Evolutionary conservation across 2,113 vertebrate genomes (phyloP).

Genomic region (Campylomormyrus numenius): DNA sequence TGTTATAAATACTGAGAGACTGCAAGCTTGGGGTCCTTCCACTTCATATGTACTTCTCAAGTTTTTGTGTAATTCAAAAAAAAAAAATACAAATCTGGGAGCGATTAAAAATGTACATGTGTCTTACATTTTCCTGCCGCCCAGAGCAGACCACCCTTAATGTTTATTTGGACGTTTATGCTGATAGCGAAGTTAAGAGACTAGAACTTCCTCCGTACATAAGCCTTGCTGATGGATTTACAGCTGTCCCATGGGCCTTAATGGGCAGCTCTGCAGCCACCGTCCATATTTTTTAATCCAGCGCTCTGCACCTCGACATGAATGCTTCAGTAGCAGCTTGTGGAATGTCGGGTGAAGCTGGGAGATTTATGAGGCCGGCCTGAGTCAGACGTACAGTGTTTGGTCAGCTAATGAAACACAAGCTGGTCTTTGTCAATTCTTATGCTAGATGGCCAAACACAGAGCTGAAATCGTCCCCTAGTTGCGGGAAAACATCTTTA

Average conservation of each 20-base stretch:
- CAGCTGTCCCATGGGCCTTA: neutral
- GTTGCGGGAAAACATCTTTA: neutral
- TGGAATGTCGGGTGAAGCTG: neutral
- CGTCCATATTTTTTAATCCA: neutral
- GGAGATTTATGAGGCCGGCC: neutral
- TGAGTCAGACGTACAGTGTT: neutral
- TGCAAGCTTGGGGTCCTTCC: neutral
- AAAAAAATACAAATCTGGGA: conserved; percentile 13
- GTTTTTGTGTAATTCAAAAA: neutral
- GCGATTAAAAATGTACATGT: conserved; percentile 13
- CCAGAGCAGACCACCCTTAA: conserved; percentile 19
- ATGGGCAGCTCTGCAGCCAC: neutral
- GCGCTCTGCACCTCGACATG: neutral
- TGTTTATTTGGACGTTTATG: conserved; percentile 7
- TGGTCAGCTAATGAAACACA: neutral
- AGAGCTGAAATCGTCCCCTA: neutral
- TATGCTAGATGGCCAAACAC: neutral
- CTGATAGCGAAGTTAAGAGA: neutral
- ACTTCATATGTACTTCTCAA: neutral
- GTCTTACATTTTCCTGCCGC: neutral
- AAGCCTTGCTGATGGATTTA: neutral
- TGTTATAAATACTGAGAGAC: neutral
- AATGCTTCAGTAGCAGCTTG: neutral
- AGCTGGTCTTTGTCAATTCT: neutral
- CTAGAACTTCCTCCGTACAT: neutral